Evolutionary conservation across 2,888 invertebrate species (phyloP).

Genomic region (Vandiemenella viatica): DNA sequence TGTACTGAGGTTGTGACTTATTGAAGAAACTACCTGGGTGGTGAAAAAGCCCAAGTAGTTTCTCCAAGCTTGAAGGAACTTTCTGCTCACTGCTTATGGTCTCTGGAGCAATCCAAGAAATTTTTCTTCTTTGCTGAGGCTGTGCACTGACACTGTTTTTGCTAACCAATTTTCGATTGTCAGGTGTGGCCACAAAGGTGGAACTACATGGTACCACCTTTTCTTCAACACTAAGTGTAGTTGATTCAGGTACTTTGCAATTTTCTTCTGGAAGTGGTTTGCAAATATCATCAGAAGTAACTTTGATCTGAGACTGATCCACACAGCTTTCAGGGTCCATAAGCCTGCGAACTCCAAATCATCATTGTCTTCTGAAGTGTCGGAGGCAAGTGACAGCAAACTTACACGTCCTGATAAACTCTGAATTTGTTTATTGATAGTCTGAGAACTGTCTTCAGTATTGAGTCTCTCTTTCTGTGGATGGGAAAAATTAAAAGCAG

Average conservation of each 20-base stretch:
- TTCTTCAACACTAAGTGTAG: neutral
- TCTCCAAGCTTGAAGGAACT: slow-evolving; percentile 44
- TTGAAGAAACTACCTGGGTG: slow-evolving; percentile 29
- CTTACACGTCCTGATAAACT: neutral
- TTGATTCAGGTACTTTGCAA: neutral
- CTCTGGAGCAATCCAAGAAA: slow-evolving; percentile 42
- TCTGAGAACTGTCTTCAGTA: too few species aligned
- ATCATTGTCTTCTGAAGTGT: slow-evolving; percentile 2
- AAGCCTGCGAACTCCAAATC: slow-evolving; percentile 5
- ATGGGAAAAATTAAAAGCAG: too few species aligned
- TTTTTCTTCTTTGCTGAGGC: slow-evolving; percentile 35
- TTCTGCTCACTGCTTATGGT: slow-evolving; percentile 29
- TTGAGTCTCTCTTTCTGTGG: too few species aligned
- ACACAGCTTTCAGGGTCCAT: neutral
- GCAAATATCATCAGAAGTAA: too few species aligned
- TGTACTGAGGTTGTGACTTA: slow-evolving; percentile 8
- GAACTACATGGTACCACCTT: neutral
- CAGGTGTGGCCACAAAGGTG: too few species aligned
- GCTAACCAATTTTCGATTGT: neutral
- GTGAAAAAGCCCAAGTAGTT: slow-evolving; percentile 47
- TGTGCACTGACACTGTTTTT: neutral
- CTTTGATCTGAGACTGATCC: too few species aligned
- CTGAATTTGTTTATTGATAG: too few species aligned
- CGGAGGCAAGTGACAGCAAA: neutral
- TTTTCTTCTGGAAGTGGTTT: neutral